A percentile compares a stretch with the other conserved stretches of the same genome.
Evolutionary conservation across 1,140 invertebrate species (phyloP).

Genomic region (Hyles euphorbiae): DNA sequence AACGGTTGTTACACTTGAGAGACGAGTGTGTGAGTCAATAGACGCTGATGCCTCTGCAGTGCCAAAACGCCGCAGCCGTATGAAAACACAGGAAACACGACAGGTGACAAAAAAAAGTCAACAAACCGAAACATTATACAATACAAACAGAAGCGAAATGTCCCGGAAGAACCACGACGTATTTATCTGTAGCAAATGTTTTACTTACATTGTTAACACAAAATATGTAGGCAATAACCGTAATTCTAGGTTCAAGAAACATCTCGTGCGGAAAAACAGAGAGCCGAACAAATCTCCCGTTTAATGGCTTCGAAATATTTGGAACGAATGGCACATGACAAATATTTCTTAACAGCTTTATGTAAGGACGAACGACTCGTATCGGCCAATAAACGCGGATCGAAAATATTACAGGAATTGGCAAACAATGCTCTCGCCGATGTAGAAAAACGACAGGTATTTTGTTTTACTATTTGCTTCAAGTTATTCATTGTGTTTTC

Average conservation of each 20-base stretch:
- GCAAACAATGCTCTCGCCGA: slow-evolving; percentile 54
- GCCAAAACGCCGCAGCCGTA: slow-evolving; percentile 25
- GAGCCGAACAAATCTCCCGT: slow-evolving; percentile 52
- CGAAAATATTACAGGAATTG: slow-evolving; percentile 45
- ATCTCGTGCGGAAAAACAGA: slow-evolving; percentile 53
- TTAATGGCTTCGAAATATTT: slow-evolving; percentile 68
- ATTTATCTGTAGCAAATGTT: background rate
- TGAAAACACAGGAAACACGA: slow-evolving; percentile 34
- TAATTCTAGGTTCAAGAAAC: slow-evolving; percentile 51
- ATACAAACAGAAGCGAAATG: too few relatives aligned
- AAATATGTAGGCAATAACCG: slow-evolving; percentile 13
- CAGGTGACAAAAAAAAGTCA: slow-evolving; percentile 26
- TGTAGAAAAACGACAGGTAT: slow-evolving; percentile 59
- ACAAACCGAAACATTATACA: background rate
- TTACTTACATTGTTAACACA: slow-evolving; percentile 3
- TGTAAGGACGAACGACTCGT: slow-evolving; percentile 58
- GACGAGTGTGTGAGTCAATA: slow-evolving; percentile 14
- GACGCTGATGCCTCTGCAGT: slow-evolving; percentile 18
- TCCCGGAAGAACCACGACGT: background rate
- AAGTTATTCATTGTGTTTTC: too few relatives aligned
- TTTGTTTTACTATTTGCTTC: slow-evolving; percentile 2
- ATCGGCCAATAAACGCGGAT: slow-evolving; percentile 61
- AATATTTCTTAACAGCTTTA: slow-evolving; percentile 57
- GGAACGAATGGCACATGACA: slow-evolving; percentile 65
- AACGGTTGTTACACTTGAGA: slow-evolving; percentile 20